A percentile compares a stretch with the other conserved stretches of the same genome.
These are phyloP conservation scores for Himalopsyche anomala DNA, from an alignment of 2,888 invertebrate species.

Conservation along the genomic window DNA sequence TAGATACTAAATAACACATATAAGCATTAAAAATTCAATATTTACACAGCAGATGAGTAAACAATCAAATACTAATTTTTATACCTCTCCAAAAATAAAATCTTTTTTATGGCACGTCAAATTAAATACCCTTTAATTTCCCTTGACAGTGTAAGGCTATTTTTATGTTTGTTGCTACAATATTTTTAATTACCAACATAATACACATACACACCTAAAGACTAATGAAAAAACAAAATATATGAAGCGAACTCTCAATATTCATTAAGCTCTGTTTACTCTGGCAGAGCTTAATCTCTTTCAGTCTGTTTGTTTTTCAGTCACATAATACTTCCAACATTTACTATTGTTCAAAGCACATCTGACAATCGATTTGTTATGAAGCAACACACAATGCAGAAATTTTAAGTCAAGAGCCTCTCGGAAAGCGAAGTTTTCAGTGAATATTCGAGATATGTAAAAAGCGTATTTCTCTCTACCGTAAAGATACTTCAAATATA, in stretches of 20 bases:
- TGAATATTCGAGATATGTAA: not conserved
- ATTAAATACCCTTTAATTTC: slow-evolving; percentile 7
- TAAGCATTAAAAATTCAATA: not conserved
- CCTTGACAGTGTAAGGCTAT: not conserved
- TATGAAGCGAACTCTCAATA: not conserved
- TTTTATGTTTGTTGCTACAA: not conserved
- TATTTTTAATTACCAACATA: slow-evolving; percentile 20
- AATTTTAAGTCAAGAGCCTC: slow-evolving; percentile 9
- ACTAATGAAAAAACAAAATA: slow-evolving; percentile 17
- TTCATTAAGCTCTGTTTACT: slow-evolving; percentile 21
- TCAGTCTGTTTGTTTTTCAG: slow-evolving; percentile 27
- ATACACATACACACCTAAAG: not conserved
- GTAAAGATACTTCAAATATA: too few relatives aligned
- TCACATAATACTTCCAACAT: slow-evolving; percentile 29
- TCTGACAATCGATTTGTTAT: slow-evolving; percentile 42
- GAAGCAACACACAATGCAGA: slow-evolving; percentile 34
- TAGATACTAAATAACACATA: not conserved
- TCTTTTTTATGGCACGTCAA: not conserved
- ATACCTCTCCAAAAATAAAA: not conserved
- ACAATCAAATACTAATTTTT: not conserved
- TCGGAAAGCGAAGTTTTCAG: slow-evolving; percentile 6
- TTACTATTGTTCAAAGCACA: slow-evolving; percentile 31
- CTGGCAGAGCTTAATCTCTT: slow-evolving; percentile 38
- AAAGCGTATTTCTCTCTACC: not conserved
- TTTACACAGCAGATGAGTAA: not conserved